Evolutionary conservation across 2,797 vertebrate species (phyloP).

Genomic region (Numenius phaeopus): DNA sequence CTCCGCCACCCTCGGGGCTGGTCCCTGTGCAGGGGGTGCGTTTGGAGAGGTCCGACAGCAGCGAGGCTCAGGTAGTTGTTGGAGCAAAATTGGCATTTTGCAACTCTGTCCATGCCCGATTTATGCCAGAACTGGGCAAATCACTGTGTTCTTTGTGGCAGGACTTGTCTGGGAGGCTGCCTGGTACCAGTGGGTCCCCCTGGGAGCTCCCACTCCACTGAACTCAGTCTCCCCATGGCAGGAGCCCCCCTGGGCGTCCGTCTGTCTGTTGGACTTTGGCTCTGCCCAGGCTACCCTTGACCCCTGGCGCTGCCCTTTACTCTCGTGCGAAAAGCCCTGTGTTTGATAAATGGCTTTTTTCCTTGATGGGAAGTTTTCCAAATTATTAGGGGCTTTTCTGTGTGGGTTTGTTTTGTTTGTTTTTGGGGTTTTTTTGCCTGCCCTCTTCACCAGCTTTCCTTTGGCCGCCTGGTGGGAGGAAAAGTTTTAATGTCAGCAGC

Average conservation of each 20-base stretch:
- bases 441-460: background rate
- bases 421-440: background rate
- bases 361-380: background rate
- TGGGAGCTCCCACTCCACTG: fast-evolving
- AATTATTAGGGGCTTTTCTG: background rate
- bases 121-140: background rate
- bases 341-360: background rate
- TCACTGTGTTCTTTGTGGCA: too few species aligned
- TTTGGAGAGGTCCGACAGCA: background rate
- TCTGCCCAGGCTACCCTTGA: background rate
- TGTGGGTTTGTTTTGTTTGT: too few species aligned
- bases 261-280: background rate
- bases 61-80: background rate
- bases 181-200: fast-evolving
- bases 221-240: fast-evolving
- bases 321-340: fast-evolving
- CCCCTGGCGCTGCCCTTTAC: fast-evolving
- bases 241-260: fast-evolving
- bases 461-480: background rate
- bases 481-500: background rate
- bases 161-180: background rate
- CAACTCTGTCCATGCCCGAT: fast-evolving
- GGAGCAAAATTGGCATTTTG: background rate
- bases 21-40: fast-evolving
- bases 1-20: fast-evolving